Evolutionary conservation across 2,797 vertebrate genomes (phyloP).

Genomic region (Xenops minutus): DNA sequence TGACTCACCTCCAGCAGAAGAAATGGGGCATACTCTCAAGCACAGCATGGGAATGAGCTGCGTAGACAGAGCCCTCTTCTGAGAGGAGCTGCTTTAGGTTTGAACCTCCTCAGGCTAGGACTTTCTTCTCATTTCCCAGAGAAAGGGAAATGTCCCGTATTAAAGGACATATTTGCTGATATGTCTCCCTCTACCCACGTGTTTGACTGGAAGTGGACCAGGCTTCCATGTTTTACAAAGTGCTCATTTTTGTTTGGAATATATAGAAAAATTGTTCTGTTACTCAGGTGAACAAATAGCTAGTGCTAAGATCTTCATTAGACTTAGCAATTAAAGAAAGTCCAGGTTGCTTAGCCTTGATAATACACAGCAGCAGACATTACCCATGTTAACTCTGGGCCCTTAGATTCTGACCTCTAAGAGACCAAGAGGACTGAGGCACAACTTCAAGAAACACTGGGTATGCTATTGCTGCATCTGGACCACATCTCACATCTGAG

Average conservation of each 20-base stretch:
- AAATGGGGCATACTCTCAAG: background rate
- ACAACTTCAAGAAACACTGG: background rate
- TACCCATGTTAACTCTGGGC: background rate
- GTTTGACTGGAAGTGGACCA: background rate
- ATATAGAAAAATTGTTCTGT: background rate
- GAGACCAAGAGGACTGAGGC: background rate
- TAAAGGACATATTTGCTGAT: background rate
- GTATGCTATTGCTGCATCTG: background rate
- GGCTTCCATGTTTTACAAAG: background rate
- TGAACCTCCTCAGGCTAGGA: background rate
- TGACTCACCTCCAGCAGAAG: background rate
- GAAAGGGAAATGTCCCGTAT: too few relatives aligned
- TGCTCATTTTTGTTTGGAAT: background rate
- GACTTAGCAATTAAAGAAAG: background rate
- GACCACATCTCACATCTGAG: rapidly evolving
- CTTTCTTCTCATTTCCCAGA: background rate
- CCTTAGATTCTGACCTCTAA: background rate
- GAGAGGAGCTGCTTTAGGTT: background rate
- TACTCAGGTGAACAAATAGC: background rate
- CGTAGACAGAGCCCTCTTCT: background rate
- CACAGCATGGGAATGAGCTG: background rate
- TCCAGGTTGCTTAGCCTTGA: background rate
- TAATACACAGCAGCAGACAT: background rate
- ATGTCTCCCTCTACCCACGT: background rate
- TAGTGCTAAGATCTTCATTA: background rate